These are phyloP conservation scores for Cephus pygmeus DNA, from an alignment of 2,888 invertebrate genomes.

Conservation along the genomic window DNA sequence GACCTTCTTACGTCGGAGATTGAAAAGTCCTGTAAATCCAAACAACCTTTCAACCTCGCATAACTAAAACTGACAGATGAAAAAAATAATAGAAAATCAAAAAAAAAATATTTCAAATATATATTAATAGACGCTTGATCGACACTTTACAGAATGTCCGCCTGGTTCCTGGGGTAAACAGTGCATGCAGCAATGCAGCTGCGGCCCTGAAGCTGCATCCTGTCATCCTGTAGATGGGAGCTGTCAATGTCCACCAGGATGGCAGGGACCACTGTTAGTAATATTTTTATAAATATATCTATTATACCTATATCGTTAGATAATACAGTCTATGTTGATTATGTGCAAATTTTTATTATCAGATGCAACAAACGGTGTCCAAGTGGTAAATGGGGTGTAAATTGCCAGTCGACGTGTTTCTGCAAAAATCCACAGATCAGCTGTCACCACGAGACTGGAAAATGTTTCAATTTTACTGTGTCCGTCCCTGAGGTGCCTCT, in stretches of 20 bases:
- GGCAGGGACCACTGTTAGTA: constrained; percentile 75
- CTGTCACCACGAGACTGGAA: constrained; percentile 75
- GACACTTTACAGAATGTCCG: constrained; percentile 72
- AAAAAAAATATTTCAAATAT: background rate
- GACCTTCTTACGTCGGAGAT: background rate
- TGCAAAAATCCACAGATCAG: constrained; percentile 71
- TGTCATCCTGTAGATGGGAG: constrained; percentile 75
- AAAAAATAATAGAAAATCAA: background rate
- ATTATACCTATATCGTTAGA: constrained; percentile 10
- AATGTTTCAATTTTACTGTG: constrained; percentile 62
- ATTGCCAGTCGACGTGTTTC: constrained; percentile 76
- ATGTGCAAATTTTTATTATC: background rate
- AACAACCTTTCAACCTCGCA: background rate
- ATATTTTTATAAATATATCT: constrained; percentile 39
- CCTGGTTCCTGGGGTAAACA: constrained; percentile 79
- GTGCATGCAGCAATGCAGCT: constrained; percentile 76
- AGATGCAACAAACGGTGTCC: constrained; percentile 69
- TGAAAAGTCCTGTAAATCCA: background rate
- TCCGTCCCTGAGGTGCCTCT: background rate
- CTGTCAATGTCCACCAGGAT: constrained; percentile 76
- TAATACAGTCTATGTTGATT: background rate
- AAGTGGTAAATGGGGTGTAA: constrained; percentile 77
- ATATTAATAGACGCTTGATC: too few species aligned
- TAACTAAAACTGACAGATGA: background rate
- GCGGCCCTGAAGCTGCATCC: constrained; percentile 70